A percentile compares a stretch with the other conserved stretches of the same genome.
These are phyloP conservation scores for Austrolebias charrua DNA, from an alignment of 2,797 vertebrate species.

Conservation along the genomic window DNA sequence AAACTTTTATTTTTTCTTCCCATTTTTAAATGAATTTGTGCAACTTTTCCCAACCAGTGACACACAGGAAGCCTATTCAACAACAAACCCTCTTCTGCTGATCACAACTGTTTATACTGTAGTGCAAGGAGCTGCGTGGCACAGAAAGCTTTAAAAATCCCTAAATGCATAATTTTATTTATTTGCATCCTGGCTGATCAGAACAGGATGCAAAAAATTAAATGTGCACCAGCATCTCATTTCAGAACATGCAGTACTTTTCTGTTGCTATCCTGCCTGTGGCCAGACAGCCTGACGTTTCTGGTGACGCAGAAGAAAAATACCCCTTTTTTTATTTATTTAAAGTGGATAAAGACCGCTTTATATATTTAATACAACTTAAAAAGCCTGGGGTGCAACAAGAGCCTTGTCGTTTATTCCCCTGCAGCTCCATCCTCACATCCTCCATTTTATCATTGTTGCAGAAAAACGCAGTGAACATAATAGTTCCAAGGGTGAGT, in stretches of 20 bases:
- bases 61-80: too few relatives aligned
- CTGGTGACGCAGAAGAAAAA: constrained; percentile 72
- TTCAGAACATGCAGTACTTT: constrained; percentile 50
- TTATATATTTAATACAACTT: background rate
- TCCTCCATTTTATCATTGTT: constrained; percentile 74
- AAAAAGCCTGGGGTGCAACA: background rate
- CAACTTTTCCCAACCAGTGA: too few relatives aligned
- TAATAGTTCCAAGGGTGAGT: constrained; percentile 48
- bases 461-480: constrained; percentile 69
- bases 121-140: background rate
- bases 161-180: background rate
- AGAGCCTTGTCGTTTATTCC: constrained; percentile 17
- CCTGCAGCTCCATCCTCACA: constrained; percentile 37
- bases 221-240: background rate
- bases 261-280: constrained; percentile 35
- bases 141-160: background rate
- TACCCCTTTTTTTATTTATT: constrained; percentile 8
- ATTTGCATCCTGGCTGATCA: background rate
- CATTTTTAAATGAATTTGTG: too few relatives aligned
- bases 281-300: constrained; percentile 44
- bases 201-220: background rate
- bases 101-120: too few relatives aligned
- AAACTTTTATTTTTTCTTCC: too few relatives aligned
- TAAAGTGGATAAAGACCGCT: constrained; percentile 20
- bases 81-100: too few relatives aligned